phyloP scores from a whole-genome alignment of 2,888 invertebrate genomes.

The Ramazzottius varieornatus region DNA sequence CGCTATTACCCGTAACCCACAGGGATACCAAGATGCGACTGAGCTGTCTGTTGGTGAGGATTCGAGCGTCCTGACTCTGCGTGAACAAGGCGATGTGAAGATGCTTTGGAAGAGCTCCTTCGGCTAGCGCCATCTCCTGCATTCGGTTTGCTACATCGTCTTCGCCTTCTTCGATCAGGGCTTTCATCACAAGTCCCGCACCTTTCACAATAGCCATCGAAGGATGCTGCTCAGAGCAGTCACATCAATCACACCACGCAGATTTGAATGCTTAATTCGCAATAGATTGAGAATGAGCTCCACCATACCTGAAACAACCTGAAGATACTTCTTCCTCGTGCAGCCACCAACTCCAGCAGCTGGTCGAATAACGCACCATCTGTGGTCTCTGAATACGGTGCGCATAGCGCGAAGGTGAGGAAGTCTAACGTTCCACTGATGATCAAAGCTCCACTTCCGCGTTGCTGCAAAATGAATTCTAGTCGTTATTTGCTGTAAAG shows the following conservation, averaged over 20 bases:
- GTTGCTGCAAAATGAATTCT: slow-evolving; percentile 33
- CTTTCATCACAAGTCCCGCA: slow-evolving; percentile 83
- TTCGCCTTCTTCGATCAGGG: slow-evolving; percentile 86
- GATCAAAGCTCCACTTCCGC: slow-evolving; percentile 76
- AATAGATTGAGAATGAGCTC: background rate
- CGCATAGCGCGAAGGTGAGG: slow-evolving; percentile 83
- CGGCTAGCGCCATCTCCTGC: slow-evolving; percentile 80
- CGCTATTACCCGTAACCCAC: slow-evolving; percentile 81
- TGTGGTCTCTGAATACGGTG: slow-evolving; percentile 95
- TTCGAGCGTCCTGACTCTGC: slow-evolving; percentile 42
- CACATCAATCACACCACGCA: background rate
- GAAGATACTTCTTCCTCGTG: slow-evolving; percentile 63
- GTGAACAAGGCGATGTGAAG: slow-evolving; percentile 66
- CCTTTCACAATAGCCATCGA: slow-evolving; percentile 95
- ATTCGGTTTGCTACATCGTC: slow-evolving; percentile 67
- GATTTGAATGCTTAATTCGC: background rate
- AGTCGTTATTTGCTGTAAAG: too few relatives aligned
- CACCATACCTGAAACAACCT: slow-evolving; percentile 53
- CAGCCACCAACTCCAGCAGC: slow-evolving; percentile 71
- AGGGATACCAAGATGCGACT: slow-evolving; percentile 76
- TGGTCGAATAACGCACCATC: slow-evolving; percentile 83
- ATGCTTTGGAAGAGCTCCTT: slow-evolving; percentile 81
- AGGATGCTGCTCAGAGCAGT: slow-evolving; percentile 40
- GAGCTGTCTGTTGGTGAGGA: slow-evolving; percentile 62
- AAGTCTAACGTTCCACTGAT: slow-evolving; percentile 95